Conservation (phyloP, 2,113 vertebrate genomes). For the Rutilus rutilus region DNA sequence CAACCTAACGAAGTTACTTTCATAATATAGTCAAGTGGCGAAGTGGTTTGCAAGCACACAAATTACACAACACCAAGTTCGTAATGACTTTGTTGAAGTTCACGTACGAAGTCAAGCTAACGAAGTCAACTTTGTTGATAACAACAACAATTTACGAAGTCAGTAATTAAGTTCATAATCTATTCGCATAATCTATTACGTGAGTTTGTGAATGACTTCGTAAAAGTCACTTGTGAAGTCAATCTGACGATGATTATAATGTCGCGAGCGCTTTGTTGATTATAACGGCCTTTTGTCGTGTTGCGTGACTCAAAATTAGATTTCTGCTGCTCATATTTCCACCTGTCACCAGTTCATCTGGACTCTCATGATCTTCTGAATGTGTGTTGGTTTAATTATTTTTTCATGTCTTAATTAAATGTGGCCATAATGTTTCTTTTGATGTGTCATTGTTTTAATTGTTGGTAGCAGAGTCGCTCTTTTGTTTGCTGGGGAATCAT, state of each 20-base stretch:
- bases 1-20: background rate
- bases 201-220: background rate
- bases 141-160: no score
- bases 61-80: background rate
- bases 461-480: background rate
- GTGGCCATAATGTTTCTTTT: slow-evolving; percentile 17
- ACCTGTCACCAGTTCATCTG: background rate
- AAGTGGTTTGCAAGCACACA: background rate
- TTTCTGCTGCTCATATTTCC: background rate
- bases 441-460: background rate
- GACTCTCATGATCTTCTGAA: background rate
- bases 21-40: no score
- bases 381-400: background rate
- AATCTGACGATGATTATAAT: background rate
- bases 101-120: background rate
- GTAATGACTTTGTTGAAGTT: background rate
- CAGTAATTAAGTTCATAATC: no score
- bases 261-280: background rate
- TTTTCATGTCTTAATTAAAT: background rate
- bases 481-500: background rate
- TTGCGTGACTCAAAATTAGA: background rate
- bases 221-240: background rate
- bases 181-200: no score
- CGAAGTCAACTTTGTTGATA: background rate
- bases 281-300: background rate